Base-by-base conservation (phyloP, 1,140 invertebrate genomes). In the Bombus pascuorum region DNA sequence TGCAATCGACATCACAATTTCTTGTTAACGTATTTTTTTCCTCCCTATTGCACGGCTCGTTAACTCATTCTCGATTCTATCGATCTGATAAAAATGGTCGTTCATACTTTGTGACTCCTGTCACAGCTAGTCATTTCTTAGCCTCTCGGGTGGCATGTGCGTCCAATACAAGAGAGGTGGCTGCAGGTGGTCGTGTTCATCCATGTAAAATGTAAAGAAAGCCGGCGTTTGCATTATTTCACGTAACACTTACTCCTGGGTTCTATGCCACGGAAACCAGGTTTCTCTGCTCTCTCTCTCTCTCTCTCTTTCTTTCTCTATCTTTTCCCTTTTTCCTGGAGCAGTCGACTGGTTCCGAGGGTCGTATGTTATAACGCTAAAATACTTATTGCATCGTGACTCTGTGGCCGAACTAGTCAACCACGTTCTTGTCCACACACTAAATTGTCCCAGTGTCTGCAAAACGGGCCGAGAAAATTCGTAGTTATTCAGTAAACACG, bases 171-270 rank as follows among this genome's bases (percentile, higher is more conserved):
- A 39, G 34, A 34, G 25, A 5, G 25, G 3, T 66, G 47, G 59
- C 66, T 73, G 25, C 15, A 34, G 68, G 57, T 66, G 68, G 62
- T 65, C 68, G 70, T 62, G 79, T 87, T 72, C 71, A 73, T 42
- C 65, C 34, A 90, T 88, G 70, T 86, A 86, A 90, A 90, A 90
- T 90, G 83, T 90, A 90, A 90, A 90, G 83, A 90, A 90, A 83
- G 22, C 72, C 53, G 77, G 28, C 57, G 62, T 77, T 59, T 90
- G 77, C 86, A 90, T 90, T 90, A 90, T 90, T 90, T 90, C 81
- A 62, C 71, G 82, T 81, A 82, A 79, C 81, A 75, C 83, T 82
- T 71, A 59, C 74, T 81, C 65, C 22, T 3, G 25, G 37, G 70
- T 28, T 79, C 22, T 3, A 34, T 57, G 66, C 74, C 44, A 32